Evolutionary conservation across 2,113 vertebrate genomes (phyloP), one percentile per base, ranked within the genome.

Genomic region (Rhipidura dahli): DNA sequence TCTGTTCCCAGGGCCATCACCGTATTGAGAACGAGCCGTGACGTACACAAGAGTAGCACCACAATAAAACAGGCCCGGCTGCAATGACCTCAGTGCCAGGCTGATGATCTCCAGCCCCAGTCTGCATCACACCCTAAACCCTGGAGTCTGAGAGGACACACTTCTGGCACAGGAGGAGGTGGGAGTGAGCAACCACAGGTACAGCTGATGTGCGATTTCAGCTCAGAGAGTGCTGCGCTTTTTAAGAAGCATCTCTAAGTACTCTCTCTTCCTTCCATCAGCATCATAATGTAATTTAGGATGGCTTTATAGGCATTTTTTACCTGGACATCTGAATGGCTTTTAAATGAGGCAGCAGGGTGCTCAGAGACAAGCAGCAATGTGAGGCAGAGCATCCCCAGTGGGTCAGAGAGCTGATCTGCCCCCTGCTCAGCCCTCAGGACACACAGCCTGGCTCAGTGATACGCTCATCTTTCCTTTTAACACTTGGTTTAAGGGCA

Each of bases 391-490:
- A 71, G 33, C 64, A 51, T 16, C 26, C 35, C 30, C 53, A 30
- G 54, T 4, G 16, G 39, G 27, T 11, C 3, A 75, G 35, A 44
- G 15, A 47, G 33, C 30, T 6, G 78, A 66, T 15, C 19, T n/a
- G 28, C 39, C 30, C 39, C 60, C 59, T 28, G 79, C 83, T 39
- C 75, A 53, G 47, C 23, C 8, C 44, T 14, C 17, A 5, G 2
- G 5, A 75, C 45, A 70, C 33, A 24, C 12, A 53, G 26, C 56
- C 17, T 0, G 0, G 30, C 17, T 35, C 7, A 2, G 6, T 2
- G 13, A 31, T 4, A n/a, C 3, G 1, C 30, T 51, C 21, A 1
- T 1, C 15, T 30, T 33, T 27, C 45, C 80, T 65, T 45, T 10
- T 5, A 45, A 65, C 9, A 27, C 30, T 65, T 26, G 35, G 24